Evolutionary conservation across 1,140 invertebrate genomes (phyloP).

Genomic region (Drosophila navojoa): DNA sequence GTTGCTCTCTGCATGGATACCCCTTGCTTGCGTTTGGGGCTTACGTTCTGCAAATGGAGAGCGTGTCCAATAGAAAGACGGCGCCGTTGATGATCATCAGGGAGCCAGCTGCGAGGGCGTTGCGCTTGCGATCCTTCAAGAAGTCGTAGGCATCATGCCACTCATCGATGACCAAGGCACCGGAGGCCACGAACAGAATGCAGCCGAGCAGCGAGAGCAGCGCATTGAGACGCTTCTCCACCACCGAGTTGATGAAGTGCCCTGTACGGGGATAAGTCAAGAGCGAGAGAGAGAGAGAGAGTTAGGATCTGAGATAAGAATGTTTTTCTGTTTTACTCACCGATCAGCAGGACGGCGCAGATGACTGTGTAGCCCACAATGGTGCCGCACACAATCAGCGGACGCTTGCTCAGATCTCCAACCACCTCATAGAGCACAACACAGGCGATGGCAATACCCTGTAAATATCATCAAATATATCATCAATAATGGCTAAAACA

Average conservation of each 20-base stretch:
- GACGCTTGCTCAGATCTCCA: slow-evolving; percentile 39
- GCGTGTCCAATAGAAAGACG: slow-evolving; percentile 88
- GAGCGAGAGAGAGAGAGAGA: background rate
- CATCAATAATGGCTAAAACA: no score
- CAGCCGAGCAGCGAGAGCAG: slow-evolving; percentile 86
- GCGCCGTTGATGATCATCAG: slow-evolving; percentile 89
- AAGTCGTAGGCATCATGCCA: slow-evolving; percentile 65
- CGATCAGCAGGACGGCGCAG: slow-evolving; percentile 86
- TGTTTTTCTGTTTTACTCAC: slow-evolving; percentile 73
- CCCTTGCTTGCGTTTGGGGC: slow-evolving; percentile 10
- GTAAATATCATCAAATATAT: background rate
- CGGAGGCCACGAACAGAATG: slow-evolving; percentile 88
- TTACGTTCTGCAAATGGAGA: slow-evolving; percentile 86
- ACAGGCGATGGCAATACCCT: slow-evolving; percentile 78
- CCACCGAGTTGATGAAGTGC: slow-evolving; percentile 85
- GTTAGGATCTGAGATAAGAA: slow-evolving; percentile 3
- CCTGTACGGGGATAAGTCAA: slow-evolving; percentile 67
- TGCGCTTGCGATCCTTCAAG: slow-evolving; percentile 85
- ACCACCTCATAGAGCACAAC: slow-evolving; percentile 70
- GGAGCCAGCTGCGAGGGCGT: slow-evolving; percentile 88
- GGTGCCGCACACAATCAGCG: slow-evolving; percentile 84
- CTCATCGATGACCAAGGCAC: slow-evolving; percentile 87
- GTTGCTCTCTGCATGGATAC: slow-evolving; percentile 1
- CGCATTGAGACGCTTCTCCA: slow-evolving; percentile 84
- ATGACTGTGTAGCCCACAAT: slow-evolving; percentile 87